These are phyloP conservation scores for Drosophila yooni DNA, from an alignment of 2,888 invertebrate species.

Conservation along the genomic window DNA sequence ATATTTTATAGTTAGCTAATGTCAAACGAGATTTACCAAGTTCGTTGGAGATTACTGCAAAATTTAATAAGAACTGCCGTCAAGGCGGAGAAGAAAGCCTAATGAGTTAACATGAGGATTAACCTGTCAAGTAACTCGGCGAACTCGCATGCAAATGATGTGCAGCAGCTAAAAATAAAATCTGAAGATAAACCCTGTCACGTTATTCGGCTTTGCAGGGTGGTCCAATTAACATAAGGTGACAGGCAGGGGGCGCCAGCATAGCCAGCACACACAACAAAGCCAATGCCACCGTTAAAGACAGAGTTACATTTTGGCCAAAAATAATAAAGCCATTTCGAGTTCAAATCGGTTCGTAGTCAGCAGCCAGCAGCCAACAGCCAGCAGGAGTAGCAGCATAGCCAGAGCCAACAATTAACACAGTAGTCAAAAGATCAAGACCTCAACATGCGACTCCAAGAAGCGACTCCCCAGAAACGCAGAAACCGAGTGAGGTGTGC, in stretches of 20 bases:
- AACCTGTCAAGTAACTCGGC: constrained; percentile 53
- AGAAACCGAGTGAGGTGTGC: constrained; percentile 76
- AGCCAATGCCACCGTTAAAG: not conserved
- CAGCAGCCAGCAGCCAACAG: constrained; percentile 33
- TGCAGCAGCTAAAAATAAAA: constrained; percentile 56
- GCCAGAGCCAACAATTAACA: constrained; percentile 83
- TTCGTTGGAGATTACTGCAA: not conserved
- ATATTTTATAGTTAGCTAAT: too few relatives aligned
- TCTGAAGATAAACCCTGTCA: constrained; percentile 53
- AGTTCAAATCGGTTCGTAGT: constrained; percentile 71
- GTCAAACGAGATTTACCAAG: not conserved
- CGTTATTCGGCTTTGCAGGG: constrained; percentile 52
- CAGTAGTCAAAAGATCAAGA: constrained; percentile 84
- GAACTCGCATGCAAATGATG: constrained; percentile 57
- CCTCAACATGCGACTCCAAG: constrained; percentile 63
- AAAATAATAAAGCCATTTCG: constrained; percentile 78
- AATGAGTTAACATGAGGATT: constrained; percentile 63
- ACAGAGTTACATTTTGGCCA: constrained; percentile 45
- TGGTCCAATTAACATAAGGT: constrained; percentile 74
- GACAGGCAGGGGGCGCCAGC: constrained; percentile 49
- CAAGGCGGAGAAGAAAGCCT: constrained; percentile 23
- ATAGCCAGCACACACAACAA: constrained; percentile 3
- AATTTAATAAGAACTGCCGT: constrained; percentile 5
- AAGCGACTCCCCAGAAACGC: constrained; percentile 36
- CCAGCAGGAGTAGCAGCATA: constrained; percentile 5